Conservation (phyloP, 92 coral and sea anemone genomes). For the Meandrina meandrites region DNA sequence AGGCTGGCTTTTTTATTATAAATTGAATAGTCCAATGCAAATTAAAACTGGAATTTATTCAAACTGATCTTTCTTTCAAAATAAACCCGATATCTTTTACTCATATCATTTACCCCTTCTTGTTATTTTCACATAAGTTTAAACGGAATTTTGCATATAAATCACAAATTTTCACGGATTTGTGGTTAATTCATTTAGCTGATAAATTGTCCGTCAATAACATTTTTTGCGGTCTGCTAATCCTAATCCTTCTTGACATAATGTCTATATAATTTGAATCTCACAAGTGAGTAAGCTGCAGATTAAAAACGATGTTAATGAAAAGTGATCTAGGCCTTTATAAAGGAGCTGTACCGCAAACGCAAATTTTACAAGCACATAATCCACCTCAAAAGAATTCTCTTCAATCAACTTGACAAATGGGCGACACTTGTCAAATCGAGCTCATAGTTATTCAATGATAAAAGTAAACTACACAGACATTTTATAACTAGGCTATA, state of each 20-base stretch:
- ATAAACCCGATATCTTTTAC: background rate
- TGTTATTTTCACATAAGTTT: background rate
- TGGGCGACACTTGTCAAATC: background rate
- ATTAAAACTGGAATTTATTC: background rate
- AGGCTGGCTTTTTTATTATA: background rate
- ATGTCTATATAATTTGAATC: background rate
- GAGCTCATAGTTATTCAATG: background rate
- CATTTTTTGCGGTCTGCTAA: conserved; percentile 7
- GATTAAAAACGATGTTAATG: background rate
- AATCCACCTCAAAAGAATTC: background rate
- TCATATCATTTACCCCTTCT: background rate
- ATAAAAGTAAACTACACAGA: background rate
- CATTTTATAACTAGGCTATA: background rate
- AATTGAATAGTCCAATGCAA: background rate
- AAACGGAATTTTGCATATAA: background rate
- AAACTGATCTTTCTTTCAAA: background rate
- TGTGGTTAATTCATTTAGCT: background rate
- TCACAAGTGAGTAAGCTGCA: background rate
- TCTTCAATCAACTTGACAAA: conserved; percentile 1
- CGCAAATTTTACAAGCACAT: background rate
- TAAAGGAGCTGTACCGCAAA: background rate
- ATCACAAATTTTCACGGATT: conserved; percentile 8
- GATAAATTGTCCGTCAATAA: background rate
- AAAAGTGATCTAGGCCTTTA: background rate
- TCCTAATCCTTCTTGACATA: background rate